Conservation (phyloP, 2,797 vertebrate species). For the Anabas testudineus region DNA sequence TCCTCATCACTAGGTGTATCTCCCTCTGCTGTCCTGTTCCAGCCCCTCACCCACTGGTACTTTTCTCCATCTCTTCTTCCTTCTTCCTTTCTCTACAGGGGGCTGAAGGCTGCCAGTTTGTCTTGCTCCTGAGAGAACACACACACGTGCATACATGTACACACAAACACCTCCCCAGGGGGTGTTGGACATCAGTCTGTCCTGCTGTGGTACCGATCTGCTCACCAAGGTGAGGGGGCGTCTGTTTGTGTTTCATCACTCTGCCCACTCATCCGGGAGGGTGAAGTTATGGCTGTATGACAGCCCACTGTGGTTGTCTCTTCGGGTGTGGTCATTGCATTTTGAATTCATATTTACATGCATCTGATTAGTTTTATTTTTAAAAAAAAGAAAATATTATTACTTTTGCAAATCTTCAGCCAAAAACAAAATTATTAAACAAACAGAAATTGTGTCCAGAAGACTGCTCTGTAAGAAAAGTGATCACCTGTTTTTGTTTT, state of each 20-base stretch:
- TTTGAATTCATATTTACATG: too few species aligned
- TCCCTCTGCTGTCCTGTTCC: background rate
- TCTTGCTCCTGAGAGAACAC: slow-evolving; percentile 31
- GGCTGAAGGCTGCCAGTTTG: slow-evolving; percentile 65
- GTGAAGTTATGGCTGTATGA: slow-evolving; percentile 51
- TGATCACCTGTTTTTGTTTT: too few species aligned
- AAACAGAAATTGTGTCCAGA: too few species aligned
- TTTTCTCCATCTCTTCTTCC: slow-evolving; percentile 36
- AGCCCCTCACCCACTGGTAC: slow-evolving; percentile 59
- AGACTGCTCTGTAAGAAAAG: too few species aligned
- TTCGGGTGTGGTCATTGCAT: slow-evolving; percentile 27
- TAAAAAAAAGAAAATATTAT: too few species aligned
- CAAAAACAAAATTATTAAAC: too few species aligned
- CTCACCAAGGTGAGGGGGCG: slow-evolving; percentile 78
- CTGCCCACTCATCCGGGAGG: slow-evolving; percentile 71
- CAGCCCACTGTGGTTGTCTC: slow-evolving; percentile 30
- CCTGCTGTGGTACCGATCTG: slow-evolving; percentile 80
- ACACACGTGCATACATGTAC: slow-evolving; percentile 37
- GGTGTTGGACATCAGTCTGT: slow-evolving; percentile 62
- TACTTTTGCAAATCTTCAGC: too few species aligned
- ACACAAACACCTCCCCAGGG: slow-evolving; percentile 60
- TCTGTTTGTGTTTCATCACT: slow-evolving; percentile 69
- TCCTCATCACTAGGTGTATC: slow-evolving; percentile 20
- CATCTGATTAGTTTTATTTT: too few species aligned
- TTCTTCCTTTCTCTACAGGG: slow-evolving; percentile 46